phyloP scores from a whole-genome alignment of 2,113 vertebrate species.

The Scopus umbretta region DNA sequence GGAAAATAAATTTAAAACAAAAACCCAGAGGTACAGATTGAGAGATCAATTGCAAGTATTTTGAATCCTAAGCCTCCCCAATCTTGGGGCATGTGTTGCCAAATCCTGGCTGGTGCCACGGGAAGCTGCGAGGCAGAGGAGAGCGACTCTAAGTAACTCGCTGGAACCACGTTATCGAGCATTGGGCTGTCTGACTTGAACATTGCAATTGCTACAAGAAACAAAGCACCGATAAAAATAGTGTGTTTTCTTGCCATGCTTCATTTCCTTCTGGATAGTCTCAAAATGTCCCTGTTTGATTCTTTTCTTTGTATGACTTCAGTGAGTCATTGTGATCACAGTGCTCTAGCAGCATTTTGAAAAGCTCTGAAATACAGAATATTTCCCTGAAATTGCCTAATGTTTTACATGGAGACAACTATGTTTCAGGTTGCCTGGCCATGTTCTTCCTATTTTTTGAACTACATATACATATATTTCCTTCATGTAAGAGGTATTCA shows the following conservation, averaged over 20 bases:
- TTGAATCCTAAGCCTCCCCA: neutral
- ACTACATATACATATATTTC: neutral
- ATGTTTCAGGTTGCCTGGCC: neutral
- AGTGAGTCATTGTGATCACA: constrained; percentile 53
- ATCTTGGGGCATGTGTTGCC: accelerated
- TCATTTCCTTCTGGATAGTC: constrained; percentile 52
- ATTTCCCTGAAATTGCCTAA: constrained; percentile 1
- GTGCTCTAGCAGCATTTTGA: constrained; percentile 11
- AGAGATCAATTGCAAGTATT: neutral
- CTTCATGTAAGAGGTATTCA: neutral
- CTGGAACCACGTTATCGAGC: neutral
- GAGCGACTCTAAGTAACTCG: neutral
- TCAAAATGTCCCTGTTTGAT: constrained; percentile 43
- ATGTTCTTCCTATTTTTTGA: neutral
- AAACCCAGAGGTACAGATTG: neutral
- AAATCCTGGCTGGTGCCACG: neutral
- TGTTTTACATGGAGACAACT: neutral
- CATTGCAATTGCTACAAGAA: neutral
- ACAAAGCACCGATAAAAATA: constrained; percentile 44
- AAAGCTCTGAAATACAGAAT: neutral
- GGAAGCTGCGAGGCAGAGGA: neutral
- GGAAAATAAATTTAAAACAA: too few species aligned
- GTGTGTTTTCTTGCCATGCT: constrained; percentile 37
- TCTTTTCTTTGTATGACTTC: constrained; percentile 31
- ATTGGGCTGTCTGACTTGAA: neutral